Evolutionary conservation across 2,888 invertebrate genomes (phyloP), one percentile per base, ranked within the genome.

Genomic region (Ditylenchus weischeri): DNA sequence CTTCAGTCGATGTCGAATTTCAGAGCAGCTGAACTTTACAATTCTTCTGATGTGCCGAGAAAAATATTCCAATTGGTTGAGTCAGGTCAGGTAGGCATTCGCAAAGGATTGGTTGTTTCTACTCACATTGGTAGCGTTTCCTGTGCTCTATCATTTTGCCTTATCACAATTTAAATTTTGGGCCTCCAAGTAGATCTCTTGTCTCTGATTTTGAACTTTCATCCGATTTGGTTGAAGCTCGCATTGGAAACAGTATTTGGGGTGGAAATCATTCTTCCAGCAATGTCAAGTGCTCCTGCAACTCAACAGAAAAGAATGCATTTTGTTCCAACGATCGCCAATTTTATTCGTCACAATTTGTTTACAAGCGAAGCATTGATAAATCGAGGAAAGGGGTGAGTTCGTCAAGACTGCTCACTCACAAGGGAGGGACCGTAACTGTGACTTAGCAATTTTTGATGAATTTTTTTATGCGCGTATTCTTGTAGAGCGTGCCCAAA

Each of bases 211-310:
- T 23, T 58, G 19, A 58, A 29, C 59, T 58, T 58, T 29, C 59
- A 58, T n/a, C 59, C 59, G 8, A 29, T 58, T 29, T 58, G 59
- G 59, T 29, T 58, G 59, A 29, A 36, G 29, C 35, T 58, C 8
- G 59, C 59, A n/a, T 11, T 58, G 35, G 59, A 58, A 29, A 58
- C 38, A 21, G 59, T 58, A 7, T 58, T 29, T 58, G 21, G 29
- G 35, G 11, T 35, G 23, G 19, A 36, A 19, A 58, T 58, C 29
- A 5, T 35, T n/a, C 29, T 58, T 6, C 38, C 59, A 13, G 51
- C 7, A 10, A 51, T 15, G 19, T 15, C 51, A 21, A 51, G 13
- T 51, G 51, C 51, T 21, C 10, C 19, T 51, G 38, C 38, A 11
- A 38, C 7, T 38, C 38, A 8, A 8, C 38, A 11, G 11, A 38